phyloP scores from a whole-genome alignment of 2,797 vertebrate genomes.

The Anas georgica region DNA sequence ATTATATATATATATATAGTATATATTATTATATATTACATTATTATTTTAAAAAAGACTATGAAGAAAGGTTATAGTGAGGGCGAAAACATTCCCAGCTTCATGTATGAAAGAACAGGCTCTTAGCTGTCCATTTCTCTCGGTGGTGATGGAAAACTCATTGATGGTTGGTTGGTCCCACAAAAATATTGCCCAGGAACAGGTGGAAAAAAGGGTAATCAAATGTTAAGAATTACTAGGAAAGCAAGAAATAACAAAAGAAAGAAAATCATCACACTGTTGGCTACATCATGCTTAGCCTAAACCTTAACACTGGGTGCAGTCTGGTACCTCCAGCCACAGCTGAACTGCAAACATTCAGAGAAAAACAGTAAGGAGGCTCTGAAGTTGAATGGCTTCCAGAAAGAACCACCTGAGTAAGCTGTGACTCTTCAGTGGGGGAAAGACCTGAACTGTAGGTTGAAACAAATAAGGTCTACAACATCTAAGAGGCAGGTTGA shows the following conservation, averaged over 20 bases:
- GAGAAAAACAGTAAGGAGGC: not conserved
- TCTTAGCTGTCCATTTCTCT: not conserved
- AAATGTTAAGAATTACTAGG: rapidly evolving
- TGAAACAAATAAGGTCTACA: not conserved
- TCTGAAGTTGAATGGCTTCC: not conserved
- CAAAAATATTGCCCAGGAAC: not conserved
- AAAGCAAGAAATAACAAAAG: not conserved
- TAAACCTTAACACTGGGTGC: not conserved
- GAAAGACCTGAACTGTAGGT: not conserved
- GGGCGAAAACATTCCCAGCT: not conserved
- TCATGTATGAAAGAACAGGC: not conserved
- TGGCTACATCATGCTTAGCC: not conserved
- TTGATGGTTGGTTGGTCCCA: not conserved
- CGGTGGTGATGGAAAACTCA: not conserved
- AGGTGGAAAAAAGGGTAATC: not conserved
- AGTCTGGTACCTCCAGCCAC: not conserved
- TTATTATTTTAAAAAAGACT: not conserved
- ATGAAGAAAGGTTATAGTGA: not conserved
- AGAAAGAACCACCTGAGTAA: not conserved
- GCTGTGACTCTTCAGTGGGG: not conserved
- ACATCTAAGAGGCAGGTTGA: not conserved
- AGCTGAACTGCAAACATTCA: not conserved
- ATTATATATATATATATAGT: too few relatives aligned
- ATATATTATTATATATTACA: too few relatives aligned
- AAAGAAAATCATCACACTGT: not conserved